Base-by-base conservation (phyloP, 2,888 invertebrate genomes). In the Scrobipalpa atriplicella region DNA sequence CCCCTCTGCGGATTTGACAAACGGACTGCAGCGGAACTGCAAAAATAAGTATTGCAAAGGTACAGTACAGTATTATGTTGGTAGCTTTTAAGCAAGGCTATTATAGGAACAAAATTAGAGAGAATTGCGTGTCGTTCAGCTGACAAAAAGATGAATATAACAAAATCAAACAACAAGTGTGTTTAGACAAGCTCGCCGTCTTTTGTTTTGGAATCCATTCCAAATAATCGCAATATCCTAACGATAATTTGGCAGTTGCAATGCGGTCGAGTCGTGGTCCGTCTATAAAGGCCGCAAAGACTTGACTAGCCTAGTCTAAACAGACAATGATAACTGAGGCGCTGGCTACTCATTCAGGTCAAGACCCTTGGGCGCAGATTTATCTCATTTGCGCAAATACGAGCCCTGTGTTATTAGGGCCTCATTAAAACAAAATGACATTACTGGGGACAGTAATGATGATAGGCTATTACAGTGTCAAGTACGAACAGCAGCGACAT, bases 321-420 rank as follows among this genome's bases (percentile, higher is more conserved):
- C 16, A 36, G 16, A 51, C 18, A 11, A 41, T n/a, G n/a, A n/a
- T 61, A 38, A 61, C 61, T 38, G 61, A 61, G 47, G 65, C 65
- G 61, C 47, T 61, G 47, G 51, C 54, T 65, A 38, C 56, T 29
- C 58, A 65, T 65, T 51, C 2, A 36, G 65, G 65, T 65, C 65
- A 65, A 65, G 65, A 61, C 56, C 54, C 64, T 39, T 2, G 38
- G 11, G 41, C 41, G 9, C 36, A 56, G 64, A 21, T 56, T 64
- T 56, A 41, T 64, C 29, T 63, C 63, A 64, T 29, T 41, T 13
- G 56, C 21, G 2, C 41, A 19, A 36, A 21, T 36, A 36, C 18
- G 18, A 41, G 39, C 19, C 19, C 36, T 18, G 19, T 39, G 16
- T 58, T 29, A 29, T 16, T 29, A 38, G 56, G 13, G 36, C 36